Conservation (phyloP, 1,140 invertebrate genomes). For the Zophobas morio region DNA sequence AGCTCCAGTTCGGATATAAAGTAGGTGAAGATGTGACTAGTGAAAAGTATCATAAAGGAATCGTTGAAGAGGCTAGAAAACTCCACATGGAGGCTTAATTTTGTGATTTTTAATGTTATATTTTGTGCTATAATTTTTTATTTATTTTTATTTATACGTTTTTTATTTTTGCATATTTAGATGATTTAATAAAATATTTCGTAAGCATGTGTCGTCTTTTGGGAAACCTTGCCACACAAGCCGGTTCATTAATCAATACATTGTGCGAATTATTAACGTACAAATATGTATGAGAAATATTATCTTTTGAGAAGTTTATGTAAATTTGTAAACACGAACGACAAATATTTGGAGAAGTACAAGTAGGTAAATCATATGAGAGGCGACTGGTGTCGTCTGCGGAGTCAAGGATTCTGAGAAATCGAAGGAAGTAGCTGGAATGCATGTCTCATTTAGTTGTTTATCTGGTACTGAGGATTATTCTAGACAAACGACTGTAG, state of each 20-base stretch:
- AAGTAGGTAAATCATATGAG: background rate
- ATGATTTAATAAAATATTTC: slow-evolving; percentile 27
- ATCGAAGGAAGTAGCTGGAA: slow-evolving; percentile 33
- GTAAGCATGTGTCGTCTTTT: slow-evolving; percentile 6
- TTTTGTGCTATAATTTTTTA: slow-evolving; percentile 41
- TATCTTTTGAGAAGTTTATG: background rate
- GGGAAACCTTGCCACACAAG: background rate
- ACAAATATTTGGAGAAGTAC: background rate
- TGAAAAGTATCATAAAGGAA: slow-evolving; percentile 73
- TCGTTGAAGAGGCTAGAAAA: slow-evolving; percentile 69
- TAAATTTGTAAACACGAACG: background rate
- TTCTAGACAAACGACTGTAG: slow-evolving; percentile 23
- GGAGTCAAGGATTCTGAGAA: slow-evolving; percentile 33
- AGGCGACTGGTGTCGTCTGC: slow-evolving; percentile 1
- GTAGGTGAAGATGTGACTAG: slow-evolving; percentile 69
- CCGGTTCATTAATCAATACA: no score
- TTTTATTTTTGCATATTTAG: slow-evolving; percentile 28
- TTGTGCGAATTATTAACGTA: no score
- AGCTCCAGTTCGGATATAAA: slow-evolving; percentile 71
- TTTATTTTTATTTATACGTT: slow-evolving; percentile 43
- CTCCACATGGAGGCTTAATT: slow-evolving; percentile 58
- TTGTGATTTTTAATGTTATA: slow-evolving; percentile 39
- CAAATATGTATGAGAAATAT: no score
- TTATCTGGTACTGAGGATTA: slow-evolving; percentile 2
- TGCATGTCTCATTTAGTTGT: slow-evolving; percentile 36